Evolutionary conservation across 2,888 invertebrate species (phyloP).

Genomic region (Morpho helenor): DNA sequence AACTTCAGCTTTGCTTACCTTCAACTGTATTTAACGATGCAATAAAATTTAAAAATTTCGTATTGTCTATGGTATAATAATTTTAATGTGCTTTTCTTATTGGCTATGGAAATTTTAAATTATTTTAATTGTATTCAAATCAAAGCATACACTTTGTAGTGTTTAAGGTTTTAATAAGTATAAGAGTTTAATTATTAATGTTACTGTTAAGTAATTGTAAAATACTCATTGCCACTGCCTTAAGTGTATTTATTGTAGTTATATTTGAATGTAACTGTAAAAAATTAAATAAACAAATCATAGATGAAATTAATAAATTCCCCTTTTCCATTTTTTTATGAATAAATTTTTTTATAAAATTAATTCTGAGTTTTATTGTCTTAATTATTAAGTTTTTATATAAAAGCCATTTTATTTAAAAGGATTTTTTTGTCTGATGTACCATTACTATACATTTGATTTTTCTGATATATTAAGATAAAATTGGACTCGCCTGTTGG

Average conservation of each 20-base stretch:
- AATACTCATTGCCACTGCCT: slow-evolving; percentile 32
- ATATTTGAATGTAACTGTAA: slow-evolving; percentile 6
- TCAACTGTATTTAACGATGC: no score
- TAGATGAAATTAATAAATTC: background rate
- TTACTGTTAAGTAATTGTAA: slow-evolving; percentile 21
- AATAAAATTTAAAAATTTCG: no score
- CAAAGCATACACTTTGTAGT: background rate
- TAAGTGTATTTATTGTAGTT: slow-evolving; percentile 34
- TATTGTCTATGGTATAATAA: no score
- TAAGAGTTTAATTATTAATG: slow-evolving; percentile 1
- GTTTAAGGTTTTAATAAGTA: background rate
- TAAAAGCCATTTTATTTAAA: no score
- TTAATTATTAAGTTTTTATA: no score
- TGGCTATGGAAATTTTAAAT: no score
- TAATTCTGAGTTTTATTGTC: background rate
- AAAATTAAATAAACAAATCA: background rate
- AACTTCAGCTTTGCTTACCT: no score
- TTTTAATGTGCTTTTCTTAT: no score
- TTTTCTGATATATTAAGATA: no score
- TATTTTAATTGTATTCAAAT: slow-evolving; percentile 2
- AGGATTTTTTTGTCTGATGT: no score
- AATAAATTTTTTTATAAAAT: slow-evolving; percentile 17
- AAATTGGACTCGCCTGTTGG: no score
- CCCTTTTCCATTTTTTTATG: slow-evolving; percentile 42
- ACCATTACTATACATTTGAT: no score